Evolutionary conservation across 2,797 vertebrate species (phyloP), one percentile per base, ranked within the genome.

Genomic region (Semotilus atromaculatus): DNA sequence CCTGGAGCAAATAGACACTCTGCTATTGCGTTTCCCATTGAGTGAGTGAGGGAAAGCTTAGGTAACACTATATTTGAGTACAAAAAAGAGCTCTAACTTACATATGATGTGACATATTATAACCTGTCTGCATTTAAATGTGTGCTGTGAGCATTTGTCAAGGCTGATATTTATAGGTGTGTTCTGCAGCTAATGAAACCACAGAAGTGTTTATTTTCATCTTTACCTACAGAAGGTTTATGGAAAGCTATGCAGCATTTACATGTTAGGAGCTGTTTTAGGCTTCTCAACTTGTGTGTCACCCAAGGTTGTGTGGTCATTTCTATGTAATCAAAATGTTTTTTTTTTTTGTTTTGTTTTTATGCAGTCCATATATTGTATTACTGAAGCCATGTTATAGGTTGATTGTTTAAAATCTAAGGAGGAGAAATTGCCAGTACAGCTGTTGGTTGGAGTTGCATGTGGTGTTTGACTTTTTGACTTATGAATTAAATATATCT

Each of bases 401-500:
- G 38, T 43, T 34, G 51, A n/a, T 16, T 60, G 43, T 71, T 78
- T n/a, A 71, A 10, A 38, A 64, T 85, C 43, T 60, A 48, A 67
- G 60, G 62, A 43, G 36, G 34, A 26, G 19, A 82, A 60, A 73
- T 81, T 43, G 43, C 76, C 66, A 78, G 68, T 68, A 78, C 67
- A 45, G 78, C 60, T 40, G 40, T 58, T 81, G 82, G 53, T 75
- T 71, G 55, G 66, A 85, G 40, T 43, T 88, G 88, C 88, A 89
- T 89, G 87, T 88, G 73, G 67, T 87, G 86, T 87, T 87, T 87
- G 85, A 82, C 73, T 85, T 62, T 87, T 87, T 87, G 85, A 82
- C 73, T 85, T 62, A 86, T 81, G 38, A 88, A 86, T 86, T 70
- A 88, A 89, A 88, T 5, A 36, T 36, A 36, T 5, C 5, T 36